Conservation (phyloP, 2,797 vertebrate species). For the Oreonectes daqikongensis region DNA sequence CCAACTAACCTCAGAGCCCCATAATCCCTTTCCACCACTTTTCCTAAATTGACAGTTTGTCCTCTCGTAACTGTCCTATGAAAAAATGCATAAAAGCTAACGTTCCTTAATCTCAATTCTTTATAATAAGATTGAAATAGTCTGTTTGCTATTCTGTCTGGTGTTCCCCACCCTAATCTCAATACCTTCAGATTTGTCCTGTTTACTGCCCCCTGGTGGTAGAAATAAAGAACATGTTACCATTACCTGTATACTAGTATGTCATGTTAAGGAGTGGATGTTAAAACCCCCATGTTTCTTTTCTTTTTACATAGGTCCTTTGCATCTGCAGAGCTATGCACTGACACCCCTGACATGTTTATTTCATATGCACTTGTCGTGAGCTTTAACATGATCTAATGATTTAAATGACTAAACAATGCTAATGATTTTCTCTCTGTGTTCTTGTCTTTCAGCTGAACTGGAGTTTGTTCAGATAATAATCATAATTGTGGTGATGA, state of each 20-base stretch:
- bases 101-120: neutral
- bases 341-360: no score
- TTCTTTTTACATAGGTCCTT: no score
- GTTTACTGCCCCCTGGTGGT: constrained; percentile 37
- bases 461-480: constrained; percentile 91
- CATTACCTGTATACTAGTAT: neutral
- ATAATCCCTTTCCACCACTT: neutral
- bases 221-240: constrained; percentile 5
- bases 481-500: constrained; percentile 88
- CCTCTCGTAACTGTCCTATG: neutral
- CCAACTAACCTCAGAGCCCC: neutral
- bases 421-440: constrained; percentile 25
- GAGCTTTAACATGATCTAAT: neutral
- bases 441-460: constrained; percentile 78
- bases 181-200: neutral
- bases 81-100: neutral
- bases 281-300: neutral
- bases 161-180: constrained; percentile 1
- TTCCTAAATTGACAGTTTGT: neutral
- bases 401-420: constrained; percentile 6
- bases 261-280: neutral
- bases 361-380: no score
- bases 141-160: neutral
- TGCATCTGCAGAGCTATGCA: no score
- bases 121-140: no score